Evolutionary conservation across 2,113 vertebrate genomes (phyloP).

Genomic region (Canis aureus): DNA sequence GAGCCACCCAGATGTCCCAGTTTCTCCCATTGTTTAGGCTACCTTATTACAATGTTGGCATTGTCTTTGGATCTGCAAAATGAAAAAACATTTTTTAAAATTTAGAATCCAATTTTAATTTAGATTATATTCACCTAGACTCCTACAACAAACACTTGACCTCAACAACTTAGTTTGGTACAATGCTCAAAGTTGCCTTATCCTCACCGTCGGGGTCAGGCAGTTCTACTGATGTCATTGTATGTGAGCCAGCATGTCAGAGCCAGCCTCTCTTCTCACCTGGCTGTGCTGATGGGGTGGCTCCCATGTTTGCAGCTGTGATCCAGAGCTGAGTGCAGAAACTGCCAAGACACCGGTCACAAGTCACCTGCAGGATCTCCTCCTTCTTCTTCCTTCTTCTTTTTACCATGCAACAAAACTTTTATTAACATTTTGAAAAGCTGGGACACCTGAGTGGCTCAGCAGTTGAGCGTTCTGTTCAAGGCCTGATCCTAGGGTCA

Average conservation of each 20-base stretch:
- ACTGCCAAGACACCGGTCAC: constrained; percentile 92
- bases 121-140: neutral
- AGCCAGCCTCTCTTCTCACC: constrained; percentile 84
- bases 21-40: neutral
- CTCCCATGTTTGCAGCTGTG: constrained; percentile 89
- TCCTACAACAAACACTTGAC: neutral
- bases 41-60: neutral
- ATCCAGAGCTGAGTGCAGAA: constrained; percentile 95
- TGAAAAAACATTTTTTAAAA: neutral
- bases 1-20: too few relatives aligned
- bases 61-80: neutral
- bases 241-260: accelerated
- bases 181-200: accelerated
- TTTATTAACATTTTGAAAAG: too few relatives aligned
- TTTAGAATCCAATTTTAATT: neutral
- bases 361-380: constrained; percentile 93
- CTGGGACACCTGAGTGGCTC: too few relatives aligned
- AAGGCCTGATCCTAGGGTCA: too few relatives aligned
- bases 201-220: accelerated
- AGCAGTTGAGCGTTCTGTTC: too few relatives aligned
- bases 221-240: too few relatives aligned
- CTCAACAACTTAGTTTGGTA: neutral
- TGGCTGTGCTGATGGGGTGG: constrained; percentile 86
- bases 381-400: too few relatives aligned
- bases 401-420: too few relatives aligned